Conservation (phyloP, 2,888 invertebrate species). For the Rhamphomyia laevipes region DNA sequence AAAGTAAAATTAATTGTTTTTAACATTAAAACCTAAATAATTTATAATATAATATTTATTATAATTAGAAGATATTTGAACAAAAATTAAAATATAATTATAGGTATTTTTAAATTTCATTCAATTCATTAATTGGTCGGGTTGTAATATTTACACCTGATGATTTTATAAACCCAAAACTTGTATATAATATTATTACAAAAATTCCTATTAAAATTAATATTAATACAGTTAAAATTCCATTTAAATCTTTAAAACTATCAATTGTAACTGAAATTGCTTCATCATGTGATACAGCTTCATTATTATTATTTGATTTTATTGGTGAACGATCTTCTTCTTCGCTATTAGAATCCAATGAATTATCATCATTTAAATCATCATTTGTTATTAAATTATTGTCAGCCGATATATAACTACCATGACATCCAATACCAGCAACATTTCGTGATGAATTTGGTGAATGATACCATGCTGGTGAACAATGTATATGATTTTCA, state of each 20-base stretch:
- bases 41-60: too few relatives aligned
- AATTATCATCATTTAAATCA: background rate
- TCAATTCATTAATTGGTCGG: too few relatives aligned
- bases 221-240: background rate
- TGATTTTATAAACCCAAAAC: background rate
- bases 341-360: background rate
- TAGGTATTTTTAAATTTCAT: too few relatives aligned
- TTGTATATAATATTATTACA: background rate
- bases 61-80: too few relatives aligned
- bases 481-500: background rate
- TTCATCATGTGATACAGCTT: background rate
- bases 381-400: too few relatives aligned
- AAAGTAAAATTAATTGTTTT: too few relatives aligned
- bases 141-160: too few relatives aligned
- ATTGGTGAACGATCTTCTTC: background rate
- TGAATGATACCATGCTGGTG: background rate
- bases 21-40: too few relatives aligned
- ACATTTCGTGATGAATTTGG: background rate
- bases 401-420: too few relatives aligned
- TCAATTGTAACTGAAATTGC: background rate
- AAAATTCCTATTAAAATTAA: background rate
- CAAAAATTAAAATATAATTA: too few relatives aligned
- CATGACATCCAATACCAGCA: background rate
- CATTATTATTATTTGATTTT: background rate
- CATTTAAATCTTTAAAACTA: background rate